Evolutionary conservation across 2,888 invertebrate genomes (phyloP).

Genomic region (Glyphotaelius pellucidus): DNA sequence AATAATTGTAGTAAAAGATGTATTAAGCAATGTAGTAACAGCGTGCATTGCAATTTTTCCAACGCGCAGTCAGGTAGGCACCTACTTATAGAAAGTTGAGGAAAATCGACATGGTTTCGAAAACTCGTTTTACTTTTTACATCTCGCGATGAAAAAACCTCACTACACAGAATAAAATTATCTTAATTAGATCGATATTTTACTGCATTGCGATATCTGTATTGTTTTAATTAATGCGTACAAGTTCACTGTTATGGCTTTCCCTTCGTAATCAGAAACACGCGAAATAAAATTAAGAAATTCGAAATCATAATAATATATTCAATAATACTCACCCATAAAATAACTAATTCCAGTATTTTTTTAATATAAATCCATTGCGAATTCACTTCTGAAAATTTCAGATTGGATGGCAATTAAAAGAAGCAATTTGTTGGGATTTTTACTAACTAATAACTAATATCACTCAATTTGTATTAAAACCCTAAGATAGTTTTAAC

Average conservation of each 20-base stretch:
- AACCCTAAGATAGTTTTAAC: not conserved
- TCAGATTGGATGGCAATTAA: not conserved
- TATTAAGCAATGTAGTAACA: not conserved
- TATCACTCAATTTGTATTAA: not conserved
- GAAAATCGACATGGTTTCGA: not conserved
- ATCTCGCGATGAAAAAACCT: not conserved
- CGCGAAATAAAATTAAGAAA: not conserved
- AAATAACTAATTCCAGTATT: not conserved
- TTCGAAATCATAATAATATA: not conserved
- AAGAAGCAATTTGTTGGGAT: not conserved
- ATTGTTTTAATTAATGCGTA: not conserved
- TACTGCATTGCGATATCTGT: not conserved
- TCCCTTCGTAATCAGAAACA: not conserved
- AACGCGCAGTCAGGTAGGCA: not conserved
- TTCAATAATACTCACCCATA: not conserved
- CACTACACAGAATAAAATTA: not conserved
- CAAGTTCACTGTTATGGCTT: not conserved
- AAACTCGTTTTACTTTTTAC: not conserved
- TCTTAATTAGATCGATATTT: not conserved
- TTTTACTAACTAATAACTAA: no score
- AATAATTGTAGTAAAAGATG: not conserved
- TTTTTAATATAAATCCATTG: not conserved
- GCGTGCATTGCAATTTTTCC: not conserved
- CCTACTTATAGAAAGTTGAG: constrained; percentile 8
- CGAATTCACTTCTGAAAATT: not conserved